Evolutionary conservation across 2,888 invertebrate species (phyloP).

Genomic region (Nephrotoma guestfalica): DNA sequence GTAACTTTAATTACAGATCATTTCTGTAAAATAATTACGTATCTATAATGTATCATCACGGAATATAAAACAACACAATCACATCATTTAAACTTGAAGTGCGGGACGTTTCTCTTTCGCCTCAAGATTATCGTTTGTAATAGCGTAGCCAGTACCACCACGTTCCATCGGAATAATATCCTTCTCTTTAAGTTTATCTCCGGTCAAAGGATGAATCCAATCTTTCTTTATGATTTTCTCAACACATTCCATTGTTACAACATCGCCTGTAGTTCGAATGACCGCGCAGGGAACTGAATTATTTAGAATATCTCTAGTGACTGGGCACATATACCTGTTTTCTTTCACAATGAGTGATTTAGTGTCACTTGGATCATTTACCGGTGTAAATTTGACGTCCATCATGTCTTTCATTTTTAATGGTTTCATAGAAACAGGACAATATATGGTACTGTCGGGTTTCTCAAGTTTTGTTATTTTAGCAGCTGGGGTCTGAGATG

Average conservation of each 20-base stretch:
- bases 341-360: slow-evolving; percentile 76
- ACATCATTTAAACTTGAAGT: slow-evolving; percentile 50
- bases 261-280: slow-evolving; percentile 77
- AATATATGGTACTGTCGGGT: slow-evolving; percentile 48
- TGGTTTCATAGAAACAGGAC: slow-evolving; percentile 73
- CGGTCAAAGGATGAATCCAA: slow-evolving; percentile 88
- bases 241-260: slow-evolving; percentile 91
- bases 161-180: slow-evolving; percentile 89
- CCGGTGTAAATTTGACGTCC: slow-evolving; percentile 80
- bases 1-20: neutral
- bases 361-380: slow-evolving; percentile 76
- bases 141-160: slow-evolving; percentile 65
- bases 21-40: neutral
- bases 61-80: neutral
- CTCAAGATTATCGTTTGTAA: slow-evolving; percentile 69
- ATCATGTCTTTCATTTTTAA: slow-evolving; percentile 86
- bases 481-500: slow-evolving; percentile 81
- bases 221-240: slow-evolving; percentile 94
- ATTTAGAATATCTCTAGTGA: slow-evolving; percentile 89
- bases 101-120: slow-evolving; percentile 73
- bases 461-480: slow-evolving; percentile 53
- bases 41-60: neutral
- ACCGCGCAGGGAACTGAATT: slow-evolving; percentile 93
- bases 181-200: slow-evolving; percentile 65
- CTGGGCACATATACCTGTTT: slow-evolving; percentile 92